Evolutionary conservation across 1,140 invertebrate species (phyloP).

Genomic region (Bombus superbus): DNA sequence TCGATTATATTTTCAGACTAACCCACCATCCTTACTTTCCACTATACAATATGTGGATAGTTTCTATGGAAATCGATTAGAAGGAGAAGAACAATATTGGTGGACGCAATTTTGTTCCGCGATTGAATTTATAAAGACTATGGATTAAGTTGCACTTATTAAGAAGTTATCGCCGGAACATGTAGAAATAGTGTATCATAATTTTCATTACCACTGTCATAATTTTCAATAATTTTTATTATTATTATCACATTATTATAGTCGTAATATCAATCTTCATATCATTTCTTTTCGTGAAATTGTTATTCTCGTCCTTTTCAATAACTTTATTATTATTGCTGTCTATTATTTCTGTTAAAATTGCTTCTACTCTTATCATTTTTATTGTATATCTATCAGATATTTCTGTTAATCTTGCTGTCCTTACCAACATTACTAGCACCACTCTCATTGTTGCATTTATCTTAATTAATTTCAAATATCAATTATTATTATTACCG

Average conservation of each 20-base stretch:
- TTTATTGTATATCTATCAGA: background rate
- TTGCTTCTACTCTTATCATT: background rate
- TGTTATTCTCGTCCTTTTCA: background rate
- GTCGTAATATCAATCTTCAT: background rate
- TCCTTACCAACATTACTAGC: background rate
- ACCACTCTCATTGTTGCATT: background rate
- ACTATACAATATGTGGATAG: slow-evolving; percentile 98
- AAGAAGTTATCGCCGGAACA: slow-evolving; percentile 33
- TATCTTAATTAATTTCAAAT: background rate
- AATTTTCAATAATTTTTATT: background rate
- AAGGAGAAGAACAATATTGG: slow-evolving; percentile 98
- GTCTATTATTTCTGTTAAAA: background rate
- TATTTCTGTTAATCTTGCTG: background rate
- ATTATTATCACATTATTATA: background rate
- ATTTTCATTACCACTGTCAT: slow-evolving; percentile 29
- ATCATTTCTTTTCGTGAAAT: background rate
- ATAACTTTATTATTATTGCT: background rate
- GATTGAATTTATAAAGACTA: slow-evolving; percentile 99
- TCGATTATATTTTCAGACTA: slow-evolving; percentile 86
- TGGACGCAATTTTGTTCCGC: slow-evolving; percentile 99
- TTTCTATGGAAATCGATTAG: slow-evolving; percentile 92
- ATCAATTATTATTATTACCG: background rate
- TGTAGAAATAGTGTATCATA: slow-evolving; percentile 67
- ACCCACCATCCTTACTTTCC: slow-evolving; percentile 96
- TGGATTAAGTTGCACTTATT: slow-evolving; percentile 88